Evolutionary conservation across 1,140 invertebrate species (phyloP).

Genomic region (Frieseomelitta varia): DNA sequence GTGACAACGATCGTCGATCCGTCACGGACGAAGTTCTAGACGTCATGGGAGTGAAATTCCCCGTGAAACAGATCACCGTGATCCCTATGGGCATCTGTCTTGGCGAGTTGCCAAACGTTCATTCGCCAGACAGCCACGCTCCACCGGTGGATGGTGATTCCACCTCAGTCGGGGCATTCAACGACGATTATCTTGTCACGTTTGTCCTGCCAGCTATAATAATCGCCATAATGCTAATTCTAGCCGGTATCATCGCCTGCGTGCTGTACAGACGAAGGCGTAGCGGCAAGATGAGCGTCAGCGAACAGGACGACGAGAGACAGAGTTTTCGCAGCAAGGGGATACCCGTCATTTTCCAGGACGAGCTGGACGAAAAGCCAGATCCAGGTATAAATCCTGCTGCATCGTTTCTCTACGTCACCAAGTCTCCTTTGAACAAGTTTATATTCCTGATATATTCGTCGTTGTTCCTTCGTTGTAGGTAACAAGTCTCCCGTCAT

Average conservation of each 20-base stretch:
- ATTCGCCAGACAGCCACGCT: conserved; percentile 77
- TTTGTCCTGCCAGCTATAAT: conserved; percentile 95
- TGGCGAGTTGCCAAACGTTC: conserved; percentile 82
- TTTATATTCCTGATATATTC: neutral
- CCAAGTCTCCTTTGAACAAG: no score
- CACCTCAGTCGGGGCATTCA: conserved; percentile 78
- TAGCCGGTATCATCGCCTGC: conserved; percentile 94
- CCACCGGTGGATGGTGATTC: conserved; percentile 82
- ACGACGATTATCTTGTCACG: conserved; percentile 94
- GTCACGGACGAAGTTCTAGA: conserved; percentile 86
- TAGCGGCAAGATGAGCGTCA: conserved; percentile 91
- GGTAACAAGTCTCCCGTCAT: conserved; percentile 94
- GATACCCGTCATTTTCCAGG: conserved; percentile 96
- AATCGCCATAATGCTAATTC: conserved; percentile 92
- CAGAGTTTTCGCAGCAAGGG: conserved; percentile 94
- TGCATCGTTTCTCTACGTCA: neutral
- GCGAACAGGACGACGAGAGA: conserved; percentile 89
- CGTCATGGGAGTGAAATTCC: conserved; percentile 90
- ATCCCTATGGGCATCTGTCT: conserved; percentile 88
- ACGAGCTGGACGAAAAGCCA: conserved; percentile 95
- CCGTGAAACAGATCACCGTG: conserved; percentile 88
- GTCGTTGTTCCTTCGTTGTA: conserved; percentile 38
- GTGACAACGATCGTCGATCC: conserved; percentile 85
- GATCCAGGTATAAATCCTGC: conserved; percentile 84
- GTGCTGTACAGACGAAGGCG: conserved; percentile 91